Conservation (phyloP, 2,888 invertebrate species). For the Hetaerina titia region DNA sequence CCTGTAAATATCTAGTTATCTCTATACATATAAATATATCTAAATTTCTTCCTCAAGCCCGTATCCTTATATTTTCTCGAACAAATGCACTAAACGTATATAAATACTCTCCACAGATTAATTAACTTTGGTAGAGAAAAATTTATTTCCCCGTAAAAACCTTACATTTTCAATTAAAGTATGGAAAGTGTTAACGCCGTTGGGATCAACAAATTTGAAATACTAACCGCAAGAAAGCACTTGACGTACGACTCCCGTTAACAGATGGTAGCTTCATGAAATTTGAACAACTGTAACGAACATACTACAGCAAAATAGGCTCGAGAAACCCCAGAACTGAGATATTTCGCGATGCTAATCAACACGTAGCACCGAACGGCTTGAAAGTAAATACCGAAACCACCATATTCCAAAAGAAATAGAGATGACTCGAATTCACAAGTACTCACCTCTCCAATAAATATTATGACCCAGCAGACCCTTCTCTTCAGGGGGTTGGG, state of each 20-base stretch:
- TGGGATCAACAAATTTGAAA: not conserved
- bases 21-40: too few relatives aligned
- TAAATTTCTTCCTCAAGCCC: too few relatives aligned
- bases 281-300: not conserved
- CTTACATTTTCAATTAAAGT: too few relatives aligned
- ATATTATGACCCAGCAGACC: not conserved
- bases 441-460: conserved; percentile 4
- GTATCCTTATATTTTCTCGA: too few relatives aligned
- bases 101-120: too few relatives aligned
- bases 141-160: not conserved
- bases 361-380: not conserved
- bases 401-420: not conserved
- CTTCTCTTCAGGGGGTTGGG: not conserved
- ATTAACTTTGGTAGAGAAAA: too few relatives aligned
- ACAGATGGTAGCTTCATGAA: not conserved
- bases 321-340: not conserved
- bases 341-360: not conserved
- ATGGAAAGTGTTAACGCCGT: too few relatives aligned
- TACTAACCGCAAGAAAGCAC: not conserved
- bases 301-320: not conserved
- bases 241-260: not conserved
- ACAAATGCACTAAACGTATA: too few relatives aligned
- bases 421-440: not conserved
- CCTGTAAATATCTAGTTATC: too few relatives aligned
- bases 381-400: not conserved